Conservation (phyloP, 2,113 vertebrate genomes). For the Calypte anna region DNA sequence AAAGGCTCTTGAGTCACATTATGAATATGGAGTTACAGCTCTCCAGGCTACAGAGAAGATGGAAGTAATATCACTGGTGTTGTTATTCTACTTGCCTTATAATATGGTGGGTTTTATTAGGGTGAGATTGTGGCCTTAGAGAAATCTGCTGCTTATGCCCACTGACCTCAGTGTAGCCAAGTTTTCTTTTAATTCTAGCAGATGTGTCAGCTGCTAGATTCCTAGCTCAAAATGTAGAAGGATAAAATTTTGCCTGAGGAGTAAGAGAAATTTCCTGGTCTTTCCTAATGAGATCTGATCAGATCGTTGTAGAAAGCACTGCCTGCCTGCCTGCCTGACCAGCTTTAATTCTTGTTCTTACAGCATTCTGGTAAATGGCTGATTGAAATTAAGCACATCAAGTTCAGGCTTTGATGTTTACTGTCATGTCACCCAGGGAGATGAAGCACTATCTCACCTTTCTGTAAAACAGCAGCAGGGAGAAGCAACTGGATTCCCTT, state of each 20-base stretch:
- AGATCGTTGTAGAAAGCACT: constrained; percentile 10
- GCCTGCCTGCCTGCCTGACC: neutral
- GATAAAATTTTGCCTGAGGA: constrained; percentile 48
- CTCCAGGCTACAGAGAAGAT: neutral
- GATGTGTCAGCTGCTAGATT: neutral
- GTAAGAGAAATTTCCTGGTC: constrained; percentile 43
- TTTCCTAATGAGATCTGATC: constrained; percentile 44
- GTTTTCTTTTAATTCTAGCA: neutral
- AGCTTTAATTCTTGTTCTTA: constrained; percentile 26
- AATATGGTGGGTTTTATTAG: neutral
- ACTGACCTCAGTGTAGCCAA: neutral
- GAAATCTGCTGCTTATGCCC: neutral
- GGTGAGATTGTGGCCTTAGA: neutral
- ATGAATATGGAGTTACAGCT: constrained; percentile 54
- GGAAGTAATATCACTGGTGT: neutral
- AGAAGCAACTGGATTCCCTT: neutral
- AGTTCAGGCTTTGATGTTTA: constrained; percentile 2
- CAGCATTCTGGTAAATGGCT: neutral
- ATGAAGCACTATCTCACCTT: neutral
- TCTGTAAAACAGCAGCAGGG: neutral
- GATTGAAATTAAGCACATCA: neutral
- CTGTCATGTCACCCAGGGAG: neutral
- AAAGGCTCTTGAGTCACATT: neutral
- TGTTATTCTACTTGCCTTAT: constrained; percentile 1
- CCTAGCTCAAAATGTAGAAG: neutral